Percentiles rank a stretch among this genome's conserved stretches.
These are phyloP conservation scores for Neodontobutis hainanensis DNA, from an alignment of 2,113 vertebrate species.

Conservation along the genomic window DNA sequence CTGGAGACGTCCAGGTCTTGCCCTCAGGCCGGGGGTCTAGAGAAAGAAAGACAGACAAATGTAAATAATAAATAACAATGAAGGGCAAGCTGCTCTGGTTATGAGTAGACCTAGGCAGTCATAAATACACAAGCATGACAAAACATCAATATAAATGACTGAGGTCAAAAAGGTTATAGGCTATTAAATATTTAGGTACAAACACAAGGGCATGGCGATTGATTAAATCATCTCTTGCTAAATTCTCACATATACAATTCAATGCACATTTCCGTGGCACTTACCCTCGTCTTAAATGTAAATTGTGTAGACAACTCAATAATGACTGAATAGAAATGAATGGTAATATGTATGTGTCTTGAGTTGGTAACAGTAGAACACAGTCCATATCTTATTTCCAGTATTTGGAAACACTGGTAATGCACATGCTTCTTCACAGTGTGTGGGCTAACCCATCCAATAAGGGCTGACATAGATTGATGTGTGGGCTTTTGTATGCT, in stretches of 20 bases:
- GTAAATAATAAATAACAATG: neutral
- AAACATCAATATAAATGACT: conserved; percentile 1
- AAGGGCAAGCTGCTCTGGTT: neutral
- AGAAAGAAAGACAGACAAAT: conserved; percentile 4
- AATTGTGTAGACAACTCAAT: no score
- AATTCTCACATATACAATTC: neutral
- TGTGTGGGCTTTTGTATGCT: conserved; percentile 55
- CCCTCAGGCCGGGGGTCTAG: conserved; percentile 92
- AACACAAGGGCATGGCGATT: neutral
- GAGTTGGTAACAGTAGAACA: neutral
- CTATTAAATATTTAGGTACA: neutral
- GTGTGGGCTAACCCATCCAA: conserved; percentile 41
- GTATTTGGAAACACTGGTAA: conserved; percentile 28
- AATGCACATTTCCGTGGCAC: neutral
- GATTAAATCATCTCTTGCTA: no score
- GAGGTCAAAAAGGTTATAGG: neutral
- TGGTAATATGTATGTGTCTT: no score
- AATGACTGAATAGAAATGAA: no score
- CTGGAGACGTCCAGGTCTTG: conserved; percentile 80
- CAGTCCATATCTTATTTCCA: neutral
- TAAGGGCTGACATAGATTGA: conserved; percentile 68
- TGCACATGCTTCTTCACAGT: conserved; percentile 33
- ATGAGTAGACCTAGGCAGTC: neutral
- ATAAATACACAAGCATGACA: neutral
- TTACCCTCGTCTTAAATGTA: no score